Evolutionary conservation across 2,888 invertebrate genomes (phyloP).

Genomic region (Erannis defoliaria): DNA sequence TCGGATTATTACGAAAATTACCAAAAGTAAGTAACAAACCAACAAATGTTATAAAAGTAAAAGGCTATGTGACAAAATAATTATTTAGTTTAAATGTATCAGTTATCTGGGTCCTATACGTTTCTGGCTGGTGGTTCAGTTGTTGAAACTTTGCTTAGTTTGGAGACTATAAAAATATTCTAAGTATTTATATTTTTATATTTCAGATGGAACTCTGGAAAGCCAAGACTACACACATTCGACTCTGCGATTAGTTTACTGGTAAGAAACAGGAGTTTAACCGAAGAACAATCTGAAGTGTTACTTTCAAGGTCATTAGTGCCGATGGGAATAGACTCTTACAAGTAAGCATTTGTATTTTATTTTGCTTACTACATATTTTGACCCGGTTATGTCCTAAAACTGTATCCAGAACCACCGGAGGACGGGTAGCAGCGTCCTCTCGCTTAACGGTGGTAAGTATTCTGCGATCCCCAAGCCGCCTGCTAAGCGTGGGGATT

Average conservation of each 20-base stretch:
- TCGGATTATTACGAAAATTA: slow-evolving; percentile 62
- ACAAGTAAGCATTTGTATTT: slow-evolving; percentile 55
- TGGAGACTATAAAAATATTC: no score
- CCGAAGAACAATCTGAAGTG: slow-evolving; percentile 76
- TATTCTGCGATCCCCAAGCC: no score
- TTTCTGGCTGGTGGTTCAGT: no score
- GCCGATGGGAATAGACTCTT: slow-evolving; percentile 71
- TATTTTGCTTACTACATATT: not conserved
- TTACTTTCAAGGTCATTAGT: slow-evolving; percentile 78
- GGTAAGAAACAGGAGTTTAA: slow-evolving; percentile 69
- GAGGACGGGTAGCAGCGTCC: no score
- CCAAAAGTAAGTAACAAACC: slow-evolving; percentile 52
- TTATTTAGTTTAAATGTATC: no score
- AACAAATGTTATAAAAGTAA: not conserved
- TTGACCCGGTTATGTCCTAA: no score
- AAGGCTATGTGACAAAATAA: no score
- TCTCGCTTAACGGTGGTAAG: no score
- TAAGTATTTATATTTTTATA: not conserved
- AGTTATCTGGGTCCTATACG: no score
- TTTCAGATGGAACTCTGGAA: slow-evolving; percentile 53
- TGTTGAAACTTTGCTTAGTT: no score
- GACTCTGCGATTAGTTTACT: slow-evolving; percentile 74
- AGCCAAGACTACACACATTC: slow-evolving; percentile 53
- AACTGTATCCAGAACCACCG: no score
- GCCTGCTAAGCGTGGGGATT: no score